A percentile compares a stretch with the other conserved stretches of the same genome.
Conservation (phyloP, 2,797 vertebrate species). For the Lepus townsendii region DNA sequence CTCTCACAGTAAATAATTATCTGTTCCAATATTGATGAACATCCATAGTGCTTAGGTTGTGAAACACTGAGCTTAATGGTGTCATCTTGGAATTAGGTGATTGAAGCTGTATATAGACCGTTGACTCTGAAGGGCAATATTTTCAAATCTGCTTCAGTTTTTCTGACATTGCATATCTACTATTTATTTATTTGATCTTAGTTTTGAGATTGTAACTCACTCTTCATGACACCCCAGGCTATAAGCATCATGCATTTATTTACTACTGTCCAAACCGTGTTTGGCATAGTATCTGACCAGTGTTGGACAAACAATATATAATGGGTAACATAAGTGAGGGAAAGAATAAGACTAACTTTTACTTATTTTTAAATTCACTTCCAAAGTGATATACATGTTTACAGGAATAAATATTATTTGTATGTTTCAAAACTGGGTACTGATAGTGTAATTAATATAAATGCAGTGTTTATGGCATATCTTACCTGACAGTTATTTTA, state of each 20-base stretch:
- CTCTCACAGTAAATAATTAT: not conserved
- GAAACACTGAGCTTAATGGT: not conserved
- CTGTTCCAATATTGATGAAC: not conserved
- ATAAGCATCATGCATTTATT: not conserved
- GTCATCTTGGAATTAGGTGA: not conserved
- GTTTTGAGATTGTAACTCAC: conserved; percentile 33
- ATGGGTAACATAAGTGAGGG: not conserved
- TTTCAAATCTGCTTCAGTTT: conserved; percentile 1
- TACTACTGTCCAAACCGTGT: not conserved
- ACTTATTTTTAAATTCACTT: conserved; percentile 12
- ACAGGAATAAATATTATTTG: not conserved
- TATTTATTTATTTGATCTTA: not conserved
- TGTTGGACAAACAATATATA: not conserved
- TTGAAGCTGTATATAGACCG: not conserved
- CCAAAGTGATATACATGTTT: not conserved
- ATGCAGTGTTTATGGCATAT: not conserved
- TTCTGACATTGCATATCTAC: not conserved
- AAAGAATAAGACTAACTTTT: not conserved
- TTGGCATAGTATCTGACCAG: not conserved
- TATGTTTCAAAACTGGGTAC: not conserved
- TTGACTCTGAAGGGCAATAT: not conserved
- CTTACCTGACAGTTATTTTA: conserved; percentile 31
- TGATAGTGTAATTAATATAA: conserved; percentile 10
- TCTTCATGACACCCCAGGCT: not conserved
- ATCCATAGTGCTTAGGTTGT: not conserved